A percentile compares a stretch with the other conserved stretches of the same genome.
Evolutionary conservation across 2,797 vertebrate genomes (phyloP).

Genomic region (Chrysocyon brachyurus): DNA sequence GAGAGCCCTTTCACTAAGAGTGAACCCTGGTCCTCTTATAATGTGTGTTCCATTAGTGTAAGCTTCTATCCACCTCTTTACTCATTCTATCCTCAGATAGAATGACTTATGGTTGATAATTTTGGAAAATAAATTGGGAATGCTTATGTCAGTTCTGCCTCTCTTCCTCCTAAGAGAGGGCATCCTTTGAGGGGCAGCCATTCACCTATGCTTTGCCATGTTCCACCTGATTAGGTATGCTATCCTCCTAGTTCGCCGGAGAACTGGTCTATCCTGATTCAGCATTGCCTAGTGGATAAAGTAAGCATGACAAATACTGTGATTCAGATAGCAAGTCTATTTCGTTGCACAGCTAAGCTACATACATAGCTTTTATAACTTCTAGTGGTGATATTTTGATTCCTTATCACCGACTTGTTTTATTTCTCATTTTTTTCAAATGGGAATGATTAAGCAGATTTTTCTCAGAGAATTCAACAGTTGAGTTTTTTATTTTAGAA

Average conservation of each 20-base stretch:
- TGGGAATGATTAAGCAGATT: constrained; percentile 7
- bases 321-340: background rate
- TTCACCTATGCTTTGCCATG: background rate
- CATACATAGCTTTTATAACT: background rate
- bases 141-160: background rate
- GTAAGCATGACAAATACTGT: background rate
- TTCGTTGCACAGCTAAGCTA: background rate
- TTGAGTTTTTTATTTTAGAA: constrained; percentile 44
- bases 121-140: background rate
- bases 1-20: background rate
- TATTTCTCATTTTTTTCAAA: constrained; percentile 20
- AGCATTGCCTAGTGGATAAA: background rate
- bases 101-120: background rate
- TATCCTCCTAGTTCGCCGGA: background rate
- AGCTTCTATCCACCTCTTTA: background rate
- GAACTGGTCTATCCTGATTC: background rate
- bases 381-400: background rate
- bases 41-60: background rate
- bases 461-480: background rate
- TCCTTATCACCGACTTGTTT: background rate
- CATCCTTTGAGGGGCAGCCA: background rate
- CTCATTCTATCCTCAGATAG: background rate
- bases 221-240: background rate
- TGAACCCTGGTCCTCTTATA: background rate
- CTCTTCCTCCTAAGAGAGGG: background rate